phyloP scores from a whole-genome alignment of 2,797 vertebrate species.

The Melanotaenia nigrans region DNA sequence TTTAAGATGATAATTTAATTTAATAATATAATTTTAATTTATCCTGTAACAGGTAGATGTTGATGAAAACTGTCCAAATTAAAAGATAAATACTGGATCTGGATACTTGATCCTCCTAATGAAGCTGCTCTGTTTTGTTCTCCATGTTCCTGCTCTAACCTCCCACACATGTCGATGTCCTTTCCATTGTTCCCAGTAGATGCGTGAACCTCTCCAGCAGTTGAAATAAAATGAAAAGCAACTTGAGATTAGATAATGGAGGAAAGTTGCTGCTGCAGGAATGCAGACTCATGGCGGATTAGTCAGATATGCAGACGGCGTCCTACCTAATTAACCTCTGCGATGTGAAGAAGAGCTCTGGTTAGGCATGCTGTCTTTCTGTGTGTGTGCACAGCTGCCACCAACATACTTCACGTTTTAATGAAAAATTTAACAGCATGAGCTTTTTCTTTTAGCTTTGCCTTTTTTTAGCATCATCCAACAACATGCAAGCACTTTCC shows the following conservation, averaged over 20 bases:
- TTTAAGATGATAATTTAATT: too few relatives aligned
- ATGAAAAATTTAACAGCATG: conserved; percentile 11
- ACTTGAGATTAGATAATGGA: conserved; percentile 63
- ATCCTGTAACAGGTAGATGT: too few relatives aligned
- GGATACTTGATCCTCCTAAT: conserved; percentile 33
- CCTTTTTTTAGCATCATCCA: neutral
- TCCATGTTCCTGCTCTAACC: conserved; percentile 23
- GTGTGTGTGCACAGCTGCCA: neutral
- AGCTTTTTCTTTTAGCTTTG: neutral
- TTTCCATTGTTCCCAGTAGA: conserved; percentile 45
- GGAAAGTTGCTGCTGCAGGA: conserved; percentile 51
- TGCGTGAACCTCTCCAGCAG: conserved; percentile 28
- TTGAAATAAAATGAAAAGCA: conserved; percentile 60
- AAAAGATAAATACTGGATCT: conserved; percentile 3
- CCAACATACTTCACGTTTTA: neutral
- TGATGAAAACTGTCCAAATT: too few relatives aligned
- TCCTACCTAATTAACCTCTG: conserved; percentile 64
- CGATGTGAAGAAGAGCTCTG: conserved; percentile 4
- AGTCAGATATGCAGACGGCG: conserved; percentile 61
- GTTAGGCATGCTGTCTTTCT: conserved; percentile 17
- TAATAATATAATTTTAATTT: too few relatives aligned
- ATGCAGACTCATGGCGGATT: conserved; percentile 57
- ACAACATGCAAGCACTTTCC: neutral
- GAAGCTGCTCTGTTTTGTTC: conserved; percentile 18
- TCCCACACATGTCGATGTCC: conserved; percentile 14